Base-by-base conservation (phyloP, 2,797 vertebrate species). In the Acropternis orthonyx region DNA sequence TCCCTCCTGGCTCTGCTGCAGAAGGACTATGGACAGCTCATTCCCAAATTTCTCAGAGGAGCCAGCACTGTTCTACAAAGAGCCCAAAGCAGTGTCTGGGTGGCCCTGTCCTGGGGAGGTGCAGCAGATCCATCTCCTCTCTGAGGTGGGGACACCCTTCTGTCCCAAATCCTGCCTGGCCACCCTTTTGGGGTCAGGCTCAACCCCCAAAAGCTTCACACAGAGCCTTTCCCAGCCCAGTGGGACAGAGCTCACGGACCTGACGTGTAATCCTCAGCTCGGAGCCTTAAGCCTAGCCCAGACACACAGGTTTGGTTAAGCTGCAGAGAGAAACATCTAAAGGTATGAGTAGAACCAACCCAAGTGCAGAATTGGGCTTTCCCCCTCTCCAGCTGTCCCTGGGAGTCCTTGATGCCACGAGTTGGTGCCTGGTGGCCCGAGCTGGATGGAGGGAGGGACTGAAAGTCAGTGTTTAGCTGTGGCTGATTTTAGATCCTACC, bases 401-500 rank as follows among this genome's bases (percentile, higher is more conserved):
- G 2, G 34, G 4, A 13, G 74, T 3, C 63, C 75, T 5, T 4
- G 43, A 0, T 1, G 8, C 49, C 72, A 12, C 6, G 2, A 22
- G 63, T 0, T 34, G 62, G 32, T 36, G 43, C 59, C 59, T 30
- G 67, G 34, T 30, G 39, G 80, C 68, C 32, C 1, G 0, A 5
- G 17, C 0, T 16, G 1, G 46, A 6, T 12, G 41, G 51, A 69
- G 30, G 41, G 41, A 52, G 48, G 26, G 15, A 9, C 9, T 37
- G 71, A 8, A 43, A 9, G 12, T 6, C 3, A 0, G 63, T 69
- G 74, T 88, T 86, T 79, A 68, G 73, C 88, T 88, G 85, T 92
- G 96, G 89, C 92, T 75, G 2, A 51, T 88, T 92, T 88, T 92
- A 90, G 95, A 36, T 12, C 41, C 68, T 22, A 36, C 76, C 87